Evolutionary conservation across 2,888 invertebrate species (phyloP), one percentile per base, ranked within the genome.

Genomic region (Synanthedon myopaeformis): DNA sequence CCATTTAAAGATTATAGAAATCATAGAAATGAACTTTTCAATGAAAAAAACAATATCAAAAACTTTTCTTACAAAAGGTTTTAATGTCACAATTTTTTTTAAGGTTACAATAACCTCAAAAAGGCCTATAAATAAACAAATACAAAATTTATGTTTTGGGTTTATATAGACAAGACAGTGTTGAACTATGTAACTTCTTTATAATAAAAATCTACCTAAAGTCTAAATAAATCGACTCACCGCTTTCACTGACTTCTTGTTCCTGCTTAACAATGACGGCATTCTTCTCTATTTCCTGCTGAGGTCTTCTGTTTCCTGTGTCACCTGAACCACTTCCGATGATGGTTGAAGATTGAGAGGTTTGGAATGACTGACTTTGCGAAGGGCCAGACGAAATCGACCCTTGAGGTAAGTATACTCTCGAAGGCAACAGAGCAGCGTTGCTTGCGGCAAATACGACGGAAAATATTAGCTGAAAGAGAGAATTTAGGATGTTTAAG

Each of bases 211-310:
- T 35, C 35, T 35, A 28, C 35, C 10, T 10, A 35, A 35, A 35
- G 23, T 23, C 23, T 28, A 10, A 35, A n/a, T n/a, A 35, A 13
- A 45, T 13, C 11, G 42, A 69, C 74, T 70, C 57, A 69, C 83
- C 82, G 58, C 71, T 70, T 55, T 82, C 82, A 51, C 63, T 69
- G 19, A 76, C 66, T 41, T 62, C 75, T 51, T 79, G 81, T 4
- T 77, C 77, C 51, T 73, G 74, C 57, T 74, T 79, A 53, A 85
- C 42, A 17, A 79, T 70, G 19, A 62, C 73, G 13, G 84, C 77
- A 54, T 75, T 76, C 56, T 72, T 78, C 54, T 85, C 84, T 5
- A 56, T 58, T 3, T 68, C 66, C 55, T 82, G 80, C 56, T 84
- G 83, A 0, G 76, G 64, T 11, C 81, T 65, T 50, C 60, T 65